These are phyloP conservation scores for Drosophila algonquin DNA, from an alignment of 2,888 invertebrate species.

Conservation along the genomic window DNA sequence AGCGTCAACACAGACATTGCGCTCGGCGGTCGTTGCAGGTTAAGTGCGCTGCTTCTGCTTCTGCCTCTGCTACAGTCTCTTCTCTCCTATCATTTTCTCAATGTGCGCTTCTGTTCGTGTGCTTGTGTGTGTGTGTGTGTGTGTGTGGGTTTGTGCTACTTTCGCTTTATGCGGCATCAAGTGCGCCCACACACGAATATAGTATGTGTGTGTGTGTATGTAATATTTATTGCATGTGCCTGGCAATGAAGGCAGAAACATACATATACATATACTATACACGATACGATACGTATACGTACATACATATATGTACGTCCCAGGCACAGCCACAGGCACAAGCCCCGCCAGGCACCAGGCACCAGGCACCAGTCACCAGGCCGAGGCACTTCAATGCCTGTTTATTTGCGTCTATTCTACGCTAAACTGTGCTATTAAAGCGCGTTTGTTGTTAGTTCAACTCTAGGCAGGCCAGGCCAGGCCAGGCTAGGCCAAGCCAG, in stretches of 20 bases:
- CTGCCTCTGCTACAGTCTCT: neutral
- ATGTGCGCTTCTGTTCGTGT: constrained; percentile 19
- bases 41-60: constrained; percentile 25
- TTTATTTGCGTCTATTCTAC: constrained; percentile 79
- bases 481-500: constrained; percentile 44
- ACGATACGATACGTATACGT: neutral
- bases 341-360: constrained; percentile 21
- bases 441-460: constrained; percentile 77
- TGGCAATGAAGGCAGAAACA: constrained; percentile 39
- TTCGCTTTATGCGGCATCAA: constrained; percentile 73
- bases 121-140: constrained; percentile 41
- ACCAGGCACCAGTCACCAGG: constrained; percentile 31
- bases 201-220: constrained; percentile 34
- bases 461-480: constrained; percentile 42
- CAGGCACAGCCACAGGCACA: constrained; percentile 10
- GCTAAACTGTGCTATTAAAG: constrained; percentile 79
- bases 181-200: constrained; percentile 56
- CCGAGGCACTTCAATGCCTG: constrained; percentile 64
- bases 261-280: constrained; percentile 1
- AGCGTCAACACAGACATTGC: constrained; percentile 36
- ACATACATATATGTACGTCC: constrained; percentile 41
- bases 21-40: constrained; percentile 52
- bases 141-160: constrained; percentile 61
- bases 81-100: constrained; percentile 1
- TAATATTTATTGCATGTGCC: constrained; percentile 49